A percentile compares a stretch with the other conserved stretches of the same genome.
Conservation (phyloP, 2,888 invertebrate species). For the Drosophila multiciliata region DNA sequence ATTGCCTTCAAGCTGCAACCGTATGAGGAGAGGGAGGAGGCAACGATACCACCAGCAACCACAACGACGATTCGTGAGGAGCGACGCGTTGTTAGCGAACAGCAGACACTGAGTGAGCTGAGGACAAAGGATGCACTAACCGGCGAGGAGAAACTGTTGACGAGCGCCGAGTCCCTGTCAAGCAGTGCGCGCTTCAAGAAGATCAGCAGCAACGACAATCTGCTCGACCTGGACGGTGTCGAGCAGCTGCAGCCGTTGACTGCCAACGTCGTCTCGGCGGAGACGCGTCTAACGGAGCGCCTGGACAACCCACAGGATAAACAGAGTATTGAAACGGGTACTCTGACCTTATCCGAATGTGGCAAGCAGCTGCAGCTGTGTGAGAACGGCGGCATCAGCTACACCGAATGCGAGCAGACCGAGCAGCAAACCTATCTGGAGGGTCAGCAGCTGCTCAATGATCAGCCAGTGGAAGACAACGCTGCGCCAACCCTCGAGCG, state of each 20-base stretch:
- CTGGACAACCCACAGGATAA: slow-evolving; percentile 82
- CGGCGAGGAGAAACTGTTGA: slow-evolving; percentile 81
- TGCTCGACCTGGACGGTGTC: slow-evolving; percentile 74
- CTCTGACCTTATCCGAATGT: slow-evolving; percentile 84
- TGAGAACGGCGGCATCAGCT: slow-evolving; percentile 64
- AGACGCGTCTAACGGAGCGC: slow-evolving; percentile 83
- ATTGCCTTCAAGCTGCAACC: slow-evolving; percentile 79
- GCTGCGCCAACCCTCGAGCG: slow-evolving; percentile 59
- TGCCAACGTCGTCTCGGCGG: slow-evolving; percentile 83
- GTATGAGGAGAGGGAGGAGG: slow-evolving; percentile 71
- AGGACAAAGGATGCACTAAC: slow-evolving; percentile 72
- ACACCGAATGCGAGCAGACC: slow-evolving; percentile 80
- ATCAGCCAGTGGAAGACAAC: slow-evolving; percentile 18
- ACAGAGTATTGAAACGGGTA: slow-evolving; percentile 84
- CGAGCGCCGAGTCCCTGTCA: slow-evolving; percentile 76
- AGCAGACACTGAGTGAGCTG: slow-evolving; percentile 77
- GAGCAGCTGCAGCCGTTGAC: slow-evolving; percentile 81
- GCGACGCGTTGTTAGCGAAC: slow-evolving; percentile 76
- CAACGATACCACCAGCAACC: neutral
- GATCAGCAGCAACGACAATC: slow-evolving; percentile 77
- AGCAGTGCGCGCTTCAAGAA: slow-evolving; percentile 81
- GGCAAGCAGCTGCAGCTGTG: slow-evolving; percentile 80
- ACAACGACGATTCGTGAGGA: slow-evolving; percentile 76
- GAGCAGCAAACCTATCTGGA: slow-evolving; percentile 79
- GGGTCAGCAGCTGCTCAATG: slow-evolving; percentile 46